These are phyloP conservation scores for Denticeps clupeoides DNA, from an alignment of 2,797 vertebrate genomes.

Conservation along the genomic window DNA sequence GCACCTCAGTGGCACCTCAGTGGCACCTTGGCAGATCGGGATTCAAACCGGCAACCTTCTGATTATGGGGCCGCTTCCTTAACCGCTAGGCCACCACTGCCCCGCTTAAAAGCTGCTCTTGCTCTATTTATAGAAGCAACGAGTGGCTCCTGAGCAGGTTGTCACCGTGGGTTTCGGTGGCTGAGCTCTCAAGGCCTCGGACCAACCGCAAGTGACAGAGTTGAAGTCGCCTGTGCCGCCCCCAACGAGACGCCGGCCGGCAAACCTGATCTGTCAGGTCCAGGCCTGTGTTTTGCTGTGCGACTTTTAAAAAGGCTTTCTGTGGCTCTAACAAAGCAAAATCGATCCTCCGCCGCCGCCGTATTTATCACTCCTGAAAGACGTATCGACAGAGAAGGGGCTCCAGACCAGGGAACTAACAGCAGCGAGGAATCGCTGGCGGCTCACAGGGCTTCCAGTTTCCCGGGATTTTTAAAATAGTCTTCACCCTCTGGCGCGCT, in stretches of 20 bases:
- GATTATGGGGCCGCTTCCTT: no score
- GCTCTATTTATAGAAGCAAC: background rate
- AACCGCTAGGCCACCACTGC: no score
- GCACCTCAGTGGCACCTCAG: no score
- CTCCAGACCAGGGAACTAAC: conserved; percentile 11
- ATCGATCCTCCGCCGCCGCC: conserved; percentile 26
- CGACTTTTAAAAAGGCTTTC: conserved; percentile 5
- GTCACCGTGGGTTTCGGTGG: background rate
- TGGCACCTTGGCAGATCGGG: no score
- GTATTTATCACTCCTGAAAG: conserved; percentile 23
- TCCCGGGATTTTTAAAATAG: no score
- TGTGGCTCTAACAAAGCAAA: conserved; percentile 24
- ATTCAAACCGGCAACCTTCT: no score
- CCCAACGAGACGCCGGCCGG: conserved; percentile 22
- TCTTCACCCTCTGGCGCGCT: no score
- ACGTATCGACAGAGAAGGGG: conserved; percentile 16
- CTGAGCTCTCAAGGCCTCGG: background rate
- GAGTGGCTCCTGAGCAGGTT: background rate
- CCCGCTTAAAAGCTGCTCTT: background rate
- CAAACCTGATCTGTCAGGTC: conserved; percentile 19
- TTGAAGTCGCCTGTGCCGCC: background rate
- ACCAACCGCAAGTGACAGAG: conserved; percentile 6
- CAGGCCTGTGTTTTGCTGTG: background rate
- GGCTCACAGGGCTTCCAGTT: background rate
- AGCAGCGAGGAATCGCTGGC: conserved; percentile 17